Percentiles rank a stretch among this genome's conserved stretches.
phyloP scores from a whole-genome alignment of 2,113 vertebrate genomes.

The Pampusana beccarii region DNA sequence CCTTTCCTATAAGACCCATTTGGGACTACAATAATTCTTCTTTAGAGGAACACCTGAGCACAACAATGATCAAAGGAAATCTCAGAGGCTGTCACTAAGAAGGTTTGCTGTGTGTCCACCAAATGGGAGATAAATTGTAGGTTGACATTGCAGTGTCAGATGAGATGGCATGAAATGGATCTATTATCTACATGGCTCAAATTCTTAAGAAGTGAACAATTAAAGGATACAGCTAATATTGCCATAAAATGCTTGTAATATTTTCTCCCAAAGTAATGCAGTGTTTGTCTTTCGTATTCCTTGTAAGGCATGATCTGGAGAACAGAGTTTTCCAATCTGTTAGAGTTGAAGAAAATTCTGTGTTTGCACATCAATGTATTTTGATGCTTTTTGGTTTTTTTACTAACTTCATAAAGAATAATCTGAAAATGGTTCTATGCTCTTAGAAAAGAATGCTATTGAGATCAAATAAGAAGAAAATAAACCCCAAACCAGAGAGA shows the following conservation, averaged over 20 bases:
- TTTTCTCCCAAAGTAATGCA: neutral
- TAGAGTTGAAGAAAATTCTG: neutral
- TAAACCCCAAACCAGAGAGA: neutral
- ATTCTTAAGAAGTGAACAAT: too few relatives aligned
- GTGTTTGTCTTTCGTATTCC: neutral
- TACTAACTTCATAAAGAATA: neutral
- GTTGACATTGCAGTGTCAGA: fast-evolving
- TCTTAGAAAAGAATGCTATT: neutral
- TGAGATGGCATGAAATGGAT: neutral
- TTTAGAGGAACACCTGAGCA: neutral
- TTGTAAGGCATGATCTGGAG: neutral
- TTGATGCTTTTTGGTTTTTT: neutral
- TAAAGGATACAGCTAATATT: neutral
- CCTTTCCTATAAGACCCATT: neutral
- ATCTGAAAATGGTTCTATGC: neutral
- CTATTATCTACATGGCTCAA: neutral
- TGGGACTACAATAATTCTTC: neutral
- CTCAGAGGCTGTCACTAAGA: neutral
- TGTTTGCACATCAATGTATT: neutral
- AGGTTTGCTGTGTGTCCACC: neutral
- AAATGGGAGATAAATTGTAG: neutral
- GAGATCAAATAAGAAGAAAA: neutral
- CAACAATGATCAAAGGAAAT: neutral
- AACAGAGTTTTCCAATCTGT: neutral
- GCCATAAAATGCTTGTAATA: neutral